phyloP scores from a whole-genome alignment of 2,888 invertebrate genomes.

The Hirtodrosophila trivittata region DNA sequence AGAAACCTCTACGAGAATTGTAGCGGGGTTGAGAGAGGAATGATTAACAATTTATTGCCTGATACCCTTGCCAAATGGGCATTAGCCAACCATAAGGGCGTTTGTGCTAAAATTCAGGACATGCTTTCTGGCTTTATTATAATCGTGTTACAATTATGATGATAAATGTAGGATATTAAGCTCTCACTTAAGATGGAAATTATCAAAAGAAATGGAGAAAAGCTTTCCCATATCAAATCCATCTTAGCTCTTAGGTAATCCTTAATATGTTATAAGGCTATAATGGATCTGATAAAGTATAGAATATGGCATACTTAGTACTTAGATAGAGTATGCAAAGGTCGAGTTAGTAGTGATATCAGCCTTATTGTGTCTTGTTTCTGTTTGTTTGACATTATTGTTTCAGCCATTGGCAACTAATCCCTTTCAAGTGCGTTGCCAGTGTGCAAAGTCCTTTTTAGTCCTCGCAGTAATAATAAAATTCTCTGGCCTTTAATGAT shows the following conservation, averaged over 20 bases:
- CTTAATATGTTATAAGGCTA: too few species aligned
- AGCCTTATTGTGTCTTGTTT: slow-evolving; percentile 8
- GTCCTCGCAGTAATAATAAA: slow-evolving; percentile 45
- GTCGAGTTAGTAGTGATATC: not conserved
- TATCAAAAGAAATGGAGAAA: too few species aligned
- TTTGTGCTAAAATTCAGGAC: slow-evolving; percentile 24
- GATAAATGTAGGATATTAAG: too few species aligned
- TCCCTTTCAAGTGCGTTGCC: slow-evolving; percentile 63
- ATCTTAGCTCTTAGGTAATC: too few species aligned
- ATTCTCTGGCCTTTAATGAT: slow-evolving; percentile 46
- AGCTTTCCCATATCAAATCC: too few species aligned
- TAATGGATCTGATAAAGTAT: too few species aligned
- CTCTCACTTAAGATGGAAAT: too few species aligned
- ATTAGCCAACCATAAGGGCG: slow-evolving; percentile 22
- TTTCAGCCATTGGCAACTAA: slow-evolving; percentile 45
- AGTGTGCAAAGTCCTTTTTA: slow-evolving; percentile 59
- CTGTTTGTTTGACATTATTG: slow-evolving; percentile 19
- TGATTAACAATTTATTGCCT: slow-evolving; percentile 59
- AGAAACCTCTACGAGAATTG: not conserved
- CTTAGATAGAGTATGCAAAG: not conserved
- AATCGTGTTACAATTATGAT: slow-evolving; percentile 21
- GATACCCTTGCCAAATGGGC: slow-evolving; percentile 43
- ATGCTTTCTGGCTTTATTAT: slow-evolving; percentile 29
- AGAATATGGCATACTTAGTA: too few species aligned
- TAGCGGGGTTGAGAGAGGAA: slow-evolving; percentile 22